Evolutionary conservation across 2,113 vertebrate species (phyloP), one percentile per base, ranked within the genome.

Genomic region (Burhinus oedicnemus): DNA sequence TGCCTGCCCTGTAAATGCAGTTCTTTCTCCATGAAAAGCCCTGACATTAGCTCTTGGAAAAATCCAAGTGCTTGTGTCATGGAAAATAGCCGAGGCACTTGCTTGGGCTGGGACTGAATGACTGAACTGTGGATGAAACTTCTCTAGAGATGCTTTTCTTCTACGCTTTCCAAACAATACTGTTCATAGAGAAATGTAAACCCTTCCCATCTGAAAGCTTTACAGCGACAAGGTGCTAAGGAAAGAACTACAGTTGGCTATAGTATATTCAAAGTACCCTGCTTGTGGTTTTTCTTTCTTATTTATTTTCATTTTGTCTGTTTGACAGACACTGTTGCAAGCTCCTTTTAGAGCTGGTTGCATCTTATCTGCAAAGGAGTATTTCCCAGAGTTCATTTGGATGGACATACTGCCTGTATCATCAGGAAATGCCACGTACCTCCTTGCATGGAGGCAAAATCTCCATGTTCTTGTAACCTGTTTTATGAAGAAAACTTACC

Each of bases 21-120:
- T 93, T 98, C 98, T 98, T 97, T 98, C 97, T 98, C 97, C 96
- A 66, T 95, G 83, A 97, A 98, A 98, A 98, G 87, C 91, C 97
- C 98, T 98, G 98, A 98, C 97, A 98, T 98, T 97, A 98, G 98
- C 98, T 97, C 97, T 95, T 98, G 98, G 98, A 98, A 98, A 98
- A 98, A 97, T 98, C 96, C 94, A 95, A 98, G 96, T 96, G 95
- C 98, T 98, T 98, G 97, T 97, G 96, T 98, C 97, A 97, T 97
- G 97, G 96, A 98, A 98, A 96, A 98, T 89, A 86, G 93, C 96
- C 93, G 93, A 96, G 95, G 91, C 97, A 80, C 96, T 98, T 95
- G 97, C 97, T 96, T 96, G 97, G 88, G 80, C 89, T 84, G 95
- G 92, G 95, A 68, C 83, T 98, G 97, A 98, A 98, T 97, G 96